Conservation (phyloP, 1,140 invertebrate species). For the Rhysida immarginata region DNA sequence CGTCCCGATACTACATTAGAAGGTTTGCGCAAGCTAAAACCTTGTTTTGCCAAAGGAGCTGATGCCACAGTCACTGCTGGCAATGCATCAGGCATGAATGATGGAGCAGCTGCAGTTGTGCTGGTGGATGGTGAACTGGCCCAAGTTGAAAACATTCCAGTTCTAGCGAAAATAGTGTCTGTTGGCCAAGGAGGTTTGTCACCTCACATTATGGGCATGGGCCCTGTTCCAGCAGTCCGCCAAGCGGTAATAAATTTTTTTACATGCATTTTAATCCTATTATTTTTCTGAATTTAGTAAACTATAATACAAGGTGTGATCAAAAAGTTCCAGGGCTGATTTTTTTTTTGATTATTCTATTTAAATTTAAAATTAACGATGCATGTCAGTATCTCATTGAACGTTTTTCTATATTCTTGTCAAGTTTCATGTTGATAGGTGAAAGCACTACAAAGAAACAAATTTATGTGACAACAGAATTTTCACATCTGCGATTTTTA, state of each 20-base stretch:
- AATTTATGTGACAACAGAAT: too few species aligned
- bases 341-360: too few species aligned
- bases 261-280: too few species aligned
- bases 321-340: too few species aligned
- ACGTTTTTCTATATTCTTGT: too few species aligned
- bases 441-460: too few species aligned
- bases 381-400: too few species aligned
- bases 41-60: slow-evolving; percentile 46
- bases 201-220: slow-evolving; percentile 57
- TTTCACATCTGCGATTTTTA: too few species aligned
- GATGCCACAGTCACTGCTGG: slow-evolving; percentile 50
- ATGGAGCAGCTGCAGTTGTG: slow-evolving; percentile 67
- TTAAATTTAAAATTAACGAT: too few species aligned
- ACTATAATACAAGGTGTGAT: too few species aligned
- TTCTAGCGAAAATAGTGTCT: slow-evolving; percentile 47
- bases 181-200: slow-evolving; percentile 50
- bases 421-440: too few species aligned
- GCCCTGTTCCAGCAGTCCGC: slow-evolving; percentile 50
- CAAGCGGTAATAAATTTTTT: slow-evolving; percentile 44
- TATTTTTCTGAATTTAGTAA: too few species aligned
- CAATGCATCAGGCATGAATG: slow-evolving; percentile 68
- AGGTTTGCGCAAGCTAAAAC: slow-evolving; percentile 41
- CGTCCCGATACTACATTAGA: slow-evolving; percentile 42
- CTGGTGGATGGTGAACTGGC: slow-evolving; percentile 43
- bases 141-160: slow-evolving; percentile 33